Evolutionary conservation across 2,888 invertebrate species (phyloP), one percentile per base, ranked within the genome.

Genomic region (Zhuqinia jingwanae): DNA sequence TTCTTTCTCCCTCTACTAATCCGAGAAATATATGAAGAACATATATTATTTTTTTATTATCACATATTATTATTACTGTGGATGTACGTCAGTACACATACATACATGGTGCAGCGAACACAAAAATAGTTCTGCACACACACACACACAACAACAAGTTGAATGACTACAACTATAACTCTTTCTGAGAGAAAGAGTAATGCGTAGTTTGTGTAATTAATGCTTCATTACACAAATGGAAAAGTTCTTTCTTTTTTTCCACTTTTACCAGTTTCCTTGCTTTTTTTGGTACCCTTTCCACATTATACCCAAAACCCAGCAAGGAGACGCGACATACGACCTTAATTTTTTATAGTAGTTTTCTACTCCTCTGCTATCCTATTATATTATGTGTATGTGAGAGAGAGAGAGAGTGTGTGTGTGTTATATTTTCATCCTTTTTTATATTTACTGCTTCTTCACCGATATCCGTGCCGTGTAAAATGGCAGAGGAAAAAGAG

Each of bases 181-280:
- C n/a, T n/a, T 17, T 53, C 50, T 25, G 60, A 73, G 50, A 22
- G 53, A n/a, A 75, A 85, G 65, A 79, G 27, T 85, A 73, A 80
- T 85, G 75, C 63, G 75, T 73, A 73, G 70, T 85, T 65, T 76
- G 58, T 68, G 79, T 85, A 85, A 85, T 85, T 85, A 85, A 85
- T 85, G 85, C 85, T 78, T 85, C 85, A 85, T 85, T 85, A 85
- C 78, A 85, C 85, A 85, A 85, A 85, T 85, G 85, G 85, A 85
- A 85, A 85, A 85, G 85, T 85, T 85, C 68, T 73, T 85, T 50
- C 42, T n/a, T n/a, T n/a, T 60, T 65, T 30, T 65, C 63, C 36
- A 65, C 84, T 50, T 60, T 78, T 25, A 63, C 75, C 76, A 58
- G 58, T 78, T 73, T 60, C 68, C 63, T 73, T 60, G 30, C 70